phyloP scores from a whole-genome alignment of 1,140 invertebrate genomes.

The Lerema accius region DNA sequence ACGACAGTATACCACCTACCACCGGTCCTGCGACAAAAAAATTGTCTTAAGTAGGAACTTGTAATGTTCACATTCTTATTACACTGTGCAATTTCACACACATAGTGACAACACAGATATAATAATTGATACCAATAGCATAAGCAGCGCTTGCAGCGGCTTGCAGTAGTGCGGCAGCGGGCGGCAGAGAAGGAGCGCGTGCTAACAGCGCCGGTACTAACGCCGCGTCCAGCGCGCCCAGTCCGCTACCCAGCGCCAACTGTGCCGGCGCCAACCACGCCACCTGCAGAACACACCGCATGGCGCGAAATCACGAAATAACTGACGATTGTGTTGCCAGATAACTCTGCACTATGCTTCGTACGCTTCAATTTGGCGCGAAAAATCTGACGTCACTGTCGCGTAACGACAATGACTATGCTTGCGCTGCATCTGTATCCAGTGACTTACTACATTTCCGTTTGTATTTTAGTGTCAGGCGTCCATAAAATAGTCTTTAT shows the following conservation, averaged over 20 bases:
- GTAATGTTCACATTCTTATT: background rate
- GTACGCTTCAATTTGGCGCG: no score
- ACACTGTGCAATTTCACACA: no score
- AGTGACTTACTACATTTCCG: no score
- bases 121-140: conserved; percentile 57
- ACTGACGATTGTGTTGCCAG: background rate
- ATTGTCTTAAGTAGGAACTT: background rate
- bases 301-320: background rate
- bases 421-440: no score
- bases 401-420: no score
- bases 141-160: conserved; percentile 63
- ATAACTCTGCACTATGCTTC: background rate
- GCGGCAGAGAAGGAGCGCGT: conserved; percentile 39
- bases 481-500: no score
- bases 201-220: conserved; percentile 57
- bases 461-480: no score
- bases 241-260: conserved; percentile 49
- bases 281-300: conserved; percentile 36
- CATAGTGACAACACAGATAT: no score
- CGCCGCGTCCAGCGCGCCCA: conserved; percentile 66
- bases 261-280: conserved; percentile 50
- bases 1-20: conserved; percentile 56
- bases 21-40: conserved; percentile 49
- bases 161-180: conserved; percentile 63
- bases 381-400: no score